Percentiles rank a stretch among this genome's conserved stretches.
phyloP scores from a whole-genome alignment of 2,888 invertebrate genomes.

The Tanytarsus gracilentus region DNA sequence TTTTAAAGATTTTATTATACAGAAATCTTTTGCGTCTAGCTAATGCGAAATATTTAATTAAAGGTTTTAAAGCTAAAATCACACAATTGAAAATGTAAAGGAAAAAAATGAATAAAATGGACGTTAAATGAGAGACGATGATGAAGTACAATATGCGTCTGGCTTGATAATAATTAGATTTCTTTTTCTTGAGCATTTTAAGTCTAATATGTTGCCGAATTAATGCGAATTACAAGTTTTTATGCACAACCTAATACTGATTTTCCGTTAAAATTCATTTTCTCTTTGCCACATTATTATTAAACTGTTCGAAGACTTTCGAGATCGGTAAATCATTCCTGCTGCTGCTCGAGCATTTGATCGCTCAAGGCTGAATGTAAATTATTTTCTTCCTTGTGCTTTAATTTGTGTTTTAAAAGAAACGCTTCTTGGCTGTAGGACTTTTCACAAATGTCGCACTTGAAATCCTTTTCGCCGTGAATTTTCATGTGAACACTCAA shows the following conservation, averaged over 20 bases:
- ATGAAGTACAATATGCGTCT: too few species aligned
- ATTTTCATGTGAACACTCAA: constrained; percentile 43
- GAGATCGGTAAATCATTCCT: background rate
- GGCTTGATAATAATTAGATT: too few species aligned
- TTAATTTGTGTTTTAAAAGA: constrained; percentile 40
- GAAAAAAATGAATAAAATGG: background rate
- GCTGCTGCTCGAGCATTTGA: background rate
- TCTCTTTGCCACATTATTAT: too few species aligned
- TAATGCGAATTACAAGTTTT: too few species aligned
- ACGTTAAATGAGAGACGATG: too few species aligned
- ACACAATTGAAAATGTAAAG: background rate
- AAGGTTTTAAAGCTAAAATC: constrained; percentile 1
- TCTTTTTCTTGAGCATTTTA: too few species aligned
- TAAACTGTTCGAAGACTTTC: too few species aligned
- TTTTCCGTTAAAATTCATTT: too few species aligned
- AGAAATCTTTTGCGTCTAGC: background rate
- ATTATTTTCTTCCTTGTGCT: background rate
- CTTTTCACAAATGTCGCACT: constrained; percentile 40
- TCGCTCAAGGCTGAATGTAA: background rate
- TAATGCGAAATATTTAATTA: background rate
- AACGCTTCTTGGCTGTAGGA: constrained; percentile 41
- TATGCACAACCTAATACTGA: too few species aligned
- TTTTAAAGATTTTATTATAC: background rate
- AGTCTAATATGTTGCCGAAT: too few species aligned
- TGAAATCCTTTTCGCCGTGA: constrained; percentile 40